Evolutionary conservation across 2,888 invertebrate genomes (phyloP), one percentile per base, ranked within the genome.

Genomic region (Gastracanthus pulcherrimus): DNA sequence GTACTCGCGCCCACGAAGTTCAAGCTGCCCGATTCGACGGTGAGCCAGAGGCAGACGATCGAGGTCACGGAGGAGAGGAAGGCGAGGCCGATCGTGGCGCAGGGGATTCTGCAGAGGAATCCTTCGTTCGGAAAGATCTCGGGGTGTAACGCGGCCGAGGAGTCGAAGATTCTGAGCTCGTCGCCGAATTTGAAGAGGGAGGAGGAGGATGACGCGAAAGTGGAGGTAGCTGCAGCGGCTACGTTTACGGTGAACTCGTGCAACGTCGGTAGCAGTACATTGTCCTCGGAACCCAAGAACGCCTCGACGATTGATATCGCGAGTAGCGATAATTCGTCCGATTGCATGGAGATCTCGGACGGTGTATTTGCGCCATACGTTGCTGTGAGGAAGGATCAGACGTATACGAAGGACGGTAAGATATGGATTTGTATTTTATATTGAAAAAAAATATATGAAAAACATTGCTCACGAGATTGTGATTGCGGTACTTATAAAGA

Each of bases 1-100:
- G 67, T 84, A 58, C 72, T 84, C 7, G 84, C 84, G 2, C 84
- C 86, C 0, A 74, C 86, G 13, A 86, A 82, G 76, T 70, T 86
- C 1, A 84, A 84, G 13, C 51, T 86, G 7, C 66, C 83, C 0
- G 78, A 84, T 55, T 80, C 78, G 13, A 79, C 75, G 23, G 69
- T 45, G 5, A 69, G 67, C 13, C 31, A 48, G 23, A 66, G 58
- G 11, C 6, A 19, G 1, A 13, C 3, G 4, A 26, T 38, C 3
- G 51, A 51, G n/a, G 6, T 31, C 1, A 9, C 31, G 26, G 0
- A 29, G 9, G 34, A 78, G 9, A 31, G 9, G 7, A 36, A 41
- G 23, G 41, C 19, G 4, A 62, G 19, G 7, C 64, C 55, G 9
- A 13, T 34, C 13, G 19, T 45, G 11, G 31, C 13, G 1, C 29